These are phyloP conservation scores for Mizuhopecten yessoensis DNA, from an alignment of 1,140 invertebrate genomes.

Conservation along the genomic window DNA sequence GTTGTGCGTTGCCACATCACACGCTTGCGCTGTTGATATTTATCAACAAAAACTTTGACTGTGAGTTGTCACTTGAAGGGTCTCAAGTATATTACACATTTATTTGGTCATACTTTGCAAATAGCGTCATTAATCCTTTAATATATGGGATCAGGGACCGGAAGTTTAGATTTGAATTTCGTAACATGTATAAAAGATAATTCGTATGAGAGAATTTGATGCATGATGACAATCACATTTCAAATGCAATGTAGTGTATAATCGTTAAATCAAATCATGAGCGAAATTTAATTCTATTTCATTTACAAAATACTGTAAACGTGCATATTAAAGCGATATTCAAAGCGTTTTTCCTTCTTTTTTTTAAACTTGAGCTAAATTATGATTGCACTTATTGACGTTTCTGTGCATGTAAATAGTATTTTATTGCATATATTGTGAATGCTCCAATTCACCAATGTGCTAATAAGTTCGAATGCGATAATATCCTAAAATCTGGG, in stretches of 20 bases:
- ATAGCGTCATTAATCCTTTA: constrained; percentile 56
- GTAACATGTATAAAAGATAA: background rate
- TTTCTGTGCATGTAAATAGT: too few relatives aligned
- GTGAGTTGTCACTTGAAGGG: constrained; percentile 50
- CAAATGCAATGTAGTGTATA: too few relatives aligned
- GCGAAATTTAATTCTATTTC: background rate
- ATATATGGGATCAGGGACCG: constrained; percentile 62
- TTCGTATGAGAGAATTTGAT: background rate
- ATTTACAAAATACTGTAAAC: too few relatives aligned
- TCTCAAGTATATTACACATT: constrained; percentile 59
- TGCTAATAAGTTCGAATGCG: too few relatives aligned
- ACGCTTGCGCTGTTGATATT: constrained; percentile 58
- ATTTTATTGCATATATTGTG: too few relatives aligned
- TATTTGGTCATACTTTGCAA: constrained; percentile 58
- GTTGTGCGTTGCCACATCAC: constrained; percentile 61
- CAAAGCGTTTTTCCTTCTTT: too few relatives aligned
- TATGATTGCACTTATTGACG: too few relatives aligned
- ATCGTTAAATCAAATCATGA: background rate
- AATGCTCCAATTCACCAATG: too few relatives aligned
- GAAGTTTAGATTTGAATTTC: constrained; percentile 53
- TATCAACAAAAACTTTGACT: constrained; percentile 57
- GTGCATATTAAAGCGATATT: too few relatives aligned
- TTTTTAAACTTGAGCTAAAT: too few relatives aligned
- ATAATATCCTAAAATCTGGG: too few relatives aligned
- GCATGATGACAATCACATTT: background rate